Conservation (phyloP, 1,140 invertebrate species). For the Drosophila orosa region DNA sequence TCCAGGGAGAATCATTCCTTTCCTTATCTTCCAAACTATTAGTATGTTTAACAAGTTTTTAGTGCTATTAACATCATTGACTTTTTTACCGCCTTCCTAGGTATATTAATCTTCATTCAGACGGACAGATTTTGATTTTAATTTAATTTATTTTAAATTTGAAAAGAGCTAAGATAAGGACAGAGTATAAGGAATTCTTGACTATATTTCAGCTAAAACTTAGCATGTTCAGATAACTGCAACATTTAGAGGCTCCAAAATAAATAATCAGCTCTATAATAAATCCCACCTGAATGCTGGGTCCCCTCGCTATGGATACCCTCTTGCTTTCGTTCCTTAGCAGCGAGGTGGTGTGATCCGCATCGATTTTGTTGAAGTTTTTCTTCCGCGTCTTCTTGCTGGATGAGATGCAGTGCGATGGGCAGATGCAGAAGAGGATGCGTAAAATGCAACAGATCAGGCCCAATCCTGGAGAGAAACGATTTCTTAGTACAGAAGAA, state of each 20-base stretch:
- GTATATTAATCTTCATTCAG: neutral
- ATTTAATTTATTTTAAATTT: neutral
- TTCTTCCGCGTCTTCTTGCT: conserved; percentile 81
- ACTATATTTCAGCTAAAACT: too few relatives aligned
- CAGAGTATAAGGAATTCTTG: neutral
- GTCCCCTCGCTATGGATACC: conserved; percentile 78
- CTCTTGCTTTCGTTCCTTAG: conserved; percentile 80
- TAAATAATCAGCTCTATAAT: neutral
- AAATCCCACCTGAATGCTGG: conserved; percentile 61
- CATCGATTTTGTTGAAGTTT: conserved; percentile 83
- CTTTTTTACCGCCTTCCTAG: neutral
- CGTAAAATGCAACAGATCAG: conserved; percentile 87
- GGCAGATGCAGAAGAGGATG: conserved; percentile 87
- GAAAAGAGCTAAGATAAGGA: neutral
- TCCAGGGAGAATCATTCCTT: neutral
- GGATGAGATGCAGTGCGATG: conserved; percentile 85
- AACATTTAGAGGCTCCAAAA: neutral
- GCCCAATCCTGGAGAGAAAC: conserved; percentile 82
- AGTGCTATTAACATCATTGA: neutral
- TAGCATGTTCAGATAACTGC: too few relatives aligned
- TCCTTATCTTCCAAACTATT: neutral
- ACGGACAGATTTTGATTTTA: neutral
- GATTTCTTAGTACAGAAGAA: neutral
- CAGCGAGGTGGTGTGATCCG: conserved; percentile 83
- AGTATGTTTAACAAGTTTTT: neutral